These are phyloP conservation scores for Dasyornis broadbenti DNA, from an alignment of 2,113 vertebrate genomes.

Conservation along the genomic window DNA sequence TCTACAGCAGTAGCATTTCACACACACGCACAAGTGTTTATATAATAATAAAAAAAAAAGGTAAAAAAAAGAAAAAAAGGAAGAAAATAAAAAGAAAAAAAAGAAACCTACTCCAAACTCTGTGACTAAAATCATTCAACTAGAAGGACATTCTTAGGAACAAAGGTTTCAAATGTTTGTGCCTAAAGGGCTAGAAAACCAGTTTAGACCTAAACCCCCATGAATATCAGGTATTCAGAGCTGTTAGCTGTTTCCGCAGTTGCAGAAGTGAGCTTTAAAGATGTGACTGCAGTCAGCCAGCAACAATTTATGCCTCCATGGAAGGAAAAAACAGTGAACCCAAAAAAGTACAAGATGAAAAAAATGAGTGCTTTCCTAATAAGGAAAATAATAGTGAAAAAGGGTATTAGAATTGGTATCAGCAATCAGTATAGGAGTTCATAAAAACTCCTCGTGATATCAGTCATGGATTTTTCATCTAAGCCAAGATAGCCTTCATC, in stretches of 20 bases:
- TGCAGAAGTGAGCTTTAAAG: background rate
- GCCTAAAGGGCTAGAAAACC: constrained; percentile 17
- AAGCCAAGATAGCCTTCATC: background rate
- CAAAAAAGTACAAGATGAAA: background rate
- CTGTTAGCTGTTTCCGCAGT: background rate
- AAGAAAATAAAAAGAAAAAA: background rate
- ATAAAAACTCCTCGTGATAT: background rate
- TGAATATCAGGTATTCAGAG: constrained; percentile 7
- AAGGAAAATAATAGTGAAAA: background rate
- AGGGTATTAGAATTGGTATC: background rate
- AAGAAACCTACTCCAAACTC: background rate
- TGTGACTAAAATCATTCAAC: constrained; percentile 7
- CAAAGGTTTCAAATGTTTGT: constrained; percentile 15
- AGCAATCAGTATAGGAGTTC: background rate
- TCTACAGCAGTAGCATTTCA: background rate
- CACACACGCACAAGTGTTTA: background rate
- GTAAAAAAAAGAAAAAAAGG: no score
- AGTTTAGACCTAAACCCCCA: background rate
- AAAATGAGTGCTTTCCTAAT: background rate
- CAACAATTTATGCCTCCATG: background rate
- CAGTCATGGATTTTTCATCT: constrained; percentile 2
- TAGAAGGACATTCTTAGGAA: background rate
- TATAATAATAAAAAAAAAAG: background rate
- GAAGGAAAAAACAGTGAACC: background rate
- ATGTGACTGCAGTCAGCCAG: background rate